Base-by-base conservation (phyloP, 2,888 invertebrate genomes). In the Erpobdella octoculata region DNA sequence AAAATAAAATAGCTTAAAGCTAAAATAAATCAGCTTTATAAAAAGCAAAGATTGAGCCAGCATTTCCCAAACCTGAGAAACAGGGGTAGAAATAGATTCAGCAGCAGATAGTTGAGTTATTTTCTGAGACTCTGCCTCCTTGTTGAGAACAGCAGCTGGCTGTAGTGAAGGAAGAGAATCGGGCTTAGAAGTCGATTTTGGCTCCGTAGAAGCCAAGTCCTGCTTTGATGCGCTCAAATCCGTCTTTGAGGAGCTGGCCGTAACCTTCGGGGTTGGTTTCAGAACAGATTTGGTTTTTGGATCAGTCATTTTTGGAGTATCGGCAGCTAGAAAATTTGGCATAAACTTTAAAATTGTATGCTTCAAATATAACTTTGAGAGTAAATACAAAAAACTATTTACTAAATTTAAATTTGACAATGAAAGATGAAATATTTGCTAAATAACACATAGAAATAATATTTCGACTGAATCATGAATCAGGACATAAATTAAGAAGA, bases 41-140 rank as follows among this genome's bases (percentile, higher is more conserved):
- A 48, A 53, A 53, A 12, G 53, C 15, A 12, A 9, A 53, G 33
- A 31, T 28, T 9, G 33, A 65, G 25, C 37, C 66, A 59, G 15
- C 59, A 12, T 72, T 77, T 72, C 79, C 88, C 88, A 88, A 86
- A 79, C 98, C 97, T 86, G 98, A 97, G 74, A 98, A 96, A 76
- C 98, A 97, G 64, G 96, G 97, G 85, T 97, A 97, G 70, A 97
- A 86, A 86, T 98, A 97, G 86, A 28, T 35, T 35, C 62, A 9
- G 62, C 8, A 33, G 12, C 35, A 12, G 31, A n/a, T 31, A 62
- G 31, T 25, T 21, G 53, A 53, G 53, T 28, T 35, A 21, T 15
- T 35, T 35, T 35, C 62, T 62, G 31, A 12, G 1, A 35, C n/a
- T 33, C 35, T 2, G 62, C 35, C 18, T 62, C 62, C 28, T 3